Evolutionary conservation across 2,113 vertebrate species (phyloP).

Genomic region (Pungitius pungitius): DNA sequence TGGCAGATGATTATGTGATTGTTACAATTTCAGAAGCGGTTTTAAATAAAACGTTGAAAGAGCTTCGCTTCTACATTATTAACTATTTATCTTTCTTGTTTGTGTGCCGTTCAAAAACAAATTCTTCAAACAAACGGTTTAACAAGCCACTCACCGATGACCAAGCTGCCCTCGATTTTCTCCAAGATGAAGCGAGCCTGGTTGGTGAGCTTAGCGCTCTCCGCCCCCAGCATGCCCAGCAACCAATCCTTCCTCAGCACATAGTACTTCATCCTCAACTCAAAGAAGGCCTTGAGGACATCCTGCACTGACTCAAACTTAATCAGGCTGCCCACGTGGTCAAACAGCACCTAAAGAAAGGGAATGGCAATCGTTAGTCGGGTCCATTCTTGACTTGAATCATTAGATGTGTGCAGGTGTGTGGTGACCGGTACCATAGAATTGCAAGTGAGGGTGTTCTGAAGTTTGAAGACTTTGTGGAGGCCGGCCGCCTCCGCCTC

Average conservation of each 20-base stretch:
- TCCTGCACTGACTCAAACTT: conserved; percentile 91
- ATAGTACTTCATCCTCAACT: conserved; percentile 91
- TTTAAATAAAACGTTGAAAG: background rate
- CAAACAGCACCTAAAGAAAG: conserved; percentile 89
- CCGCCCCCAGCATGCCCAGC: conserved; percentile 90
- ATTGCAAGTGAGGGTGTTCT: conserved; percentile 90
- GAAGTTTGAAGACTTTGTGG: conserved; percentile 98
- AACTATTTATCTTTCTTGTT: background rate
- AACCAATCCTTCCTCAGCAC: conserved; percentile 94
- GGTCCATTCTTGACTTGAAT: background rate
- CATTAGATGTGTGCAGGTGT: background rate
- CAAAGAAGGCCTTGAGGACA: conserved; percentile 93
- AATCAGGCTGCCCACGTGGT: conserved; percentile 93
- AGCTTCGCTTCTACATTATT: background rate
- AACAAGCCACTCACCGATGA: conserved; percentile 86
- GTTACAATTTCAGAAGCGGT: background rate
- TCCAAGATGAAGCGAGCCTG: conserved; percentile 99
- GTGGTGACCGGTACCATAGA: conserved; percentile 86
- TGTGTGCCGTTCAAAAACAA: background rate
- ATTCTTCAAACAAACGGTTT: background rate
- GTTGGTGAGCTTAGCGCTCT: conserved; percentile 90
- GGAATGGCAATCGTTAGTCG: background rate
- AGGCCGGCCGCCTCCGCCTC: conserved; percentile 88
- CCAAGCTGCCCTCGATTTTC: conserved; percentile 93
- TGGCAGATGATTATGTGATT: background rate